phyloP scores from a whole-genome alignment of 2,113 vertebrate genomes.

The Leptocoma aspasia region DNA sequence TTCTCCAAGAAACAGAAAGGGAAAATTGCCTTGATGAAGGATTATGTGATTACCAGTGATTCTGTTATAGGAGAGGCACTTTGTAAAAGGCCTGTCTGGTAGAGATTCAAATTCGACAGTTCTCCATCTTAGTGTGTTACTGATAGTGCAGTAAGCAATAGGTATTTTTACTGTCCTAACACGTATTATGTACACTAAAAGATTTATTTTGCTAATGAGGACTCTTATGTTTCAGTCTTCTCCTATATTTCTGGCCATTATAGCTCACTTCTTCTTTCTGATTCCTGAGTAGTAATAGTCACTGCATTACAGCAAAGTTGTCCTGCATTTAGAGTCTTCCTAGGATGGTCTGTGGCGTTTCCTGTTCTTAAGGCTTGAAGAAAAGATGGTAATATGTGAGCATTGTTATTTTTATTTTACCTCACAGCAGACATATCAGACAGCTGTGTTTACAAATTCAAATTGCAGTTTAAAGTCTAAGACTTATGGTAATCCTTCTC shows the following conservation, averaged over 20 bases:
- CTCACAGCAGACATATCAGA: neutral
- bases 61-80: neutral
- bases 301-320: neutral
- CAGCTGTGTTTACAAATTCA: conserved; percentile 38
- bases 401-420: neutral
- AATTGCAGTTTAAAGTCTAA: conserved; percentile 5
- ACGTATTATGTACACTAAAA: neutral
- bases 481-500: conserved; percentile 1
- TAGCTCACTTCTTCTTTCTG: neutral
- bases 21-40: neutral
- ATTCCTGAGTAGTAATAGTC: neutral
- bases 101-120: neutral
- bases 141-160: neutral
- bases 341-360: neutral
- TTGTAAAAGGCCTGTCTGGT: neutral
- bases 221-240: neutral
- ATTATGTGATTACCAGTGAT: neutral
- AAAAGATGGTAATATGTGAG: neutral
- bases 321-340: neutral
- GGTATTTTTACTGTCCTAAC: neutral
- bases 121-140: neutral
- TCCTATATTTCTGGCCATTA: neutral
- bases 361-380: neutral
- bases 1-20: neutral
- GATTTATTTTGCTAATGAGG: neutral